Evolutionary conservation across 1,140 invertebrate genomes (phyloP), one percentile per base, ranked within the genome.

Genomic region (Saccostrea cuccullata): DNA sequence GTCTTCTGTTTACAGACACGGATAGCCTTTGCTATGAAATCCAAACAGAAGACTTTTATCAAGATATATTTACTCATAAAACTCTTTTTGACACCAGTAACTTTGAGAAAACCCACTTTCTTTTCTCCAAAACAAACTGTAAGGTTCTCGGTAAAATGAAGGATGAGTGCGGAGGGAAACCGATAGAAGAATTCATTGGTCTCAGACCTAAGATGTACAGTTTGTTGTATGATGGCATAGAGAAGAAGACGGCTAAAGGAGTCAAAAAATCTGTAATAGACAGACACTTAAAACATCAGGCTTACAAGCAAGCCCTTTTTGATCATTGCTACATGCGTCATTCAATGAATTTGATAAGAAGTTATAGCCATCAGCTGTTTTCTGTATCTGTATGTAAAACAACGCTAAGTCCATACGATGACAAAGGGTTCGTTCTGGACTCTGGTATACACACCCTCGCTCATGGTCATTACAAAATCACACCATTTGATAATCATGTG

Each of bases 111-210:
- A n/a, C n/a, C n/a, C n/a, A n/a, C n/a, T n/a, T n/a, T n/a, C n/a
- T n/a, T n/a, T n/a, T n/a, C n/a, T n/a, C n/a, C n/a, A n/a, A n/a
- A n/a, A n/a, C n/a, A n/a, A n/a, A n/a, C n/a, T n/a, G n/a, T n/a
- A n/a, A n/a, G n/a, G n/a, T n/a, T n/a, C n/a, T n/a, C n/a, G n/a
- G n/a, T n/a, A n/a, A n/a, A n/a, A n/a, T n/a, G n/a, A 96, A 95
- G 91, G 95, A 96, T 93, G 95, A 96, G 91, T 91, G 91, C 64
- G 93, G 92, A 88, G 94, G 94, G 89, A 86, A 56, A 67, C 30
- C 67, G 26, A 55, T n/a, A n/a, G n/a, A n/a, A n/a, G n/a, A n/a
- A 55, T 77, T 77, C 70, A 30, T 86, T 30, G 85, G 85, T 64
- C 55, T 86, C 15, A 40, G 67, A n/a, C 60, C 85, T 36, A 86